Conservation (phyloP, 2,113 vertebrate genomes). For the Herpetotheres cachinnans region DNA sequence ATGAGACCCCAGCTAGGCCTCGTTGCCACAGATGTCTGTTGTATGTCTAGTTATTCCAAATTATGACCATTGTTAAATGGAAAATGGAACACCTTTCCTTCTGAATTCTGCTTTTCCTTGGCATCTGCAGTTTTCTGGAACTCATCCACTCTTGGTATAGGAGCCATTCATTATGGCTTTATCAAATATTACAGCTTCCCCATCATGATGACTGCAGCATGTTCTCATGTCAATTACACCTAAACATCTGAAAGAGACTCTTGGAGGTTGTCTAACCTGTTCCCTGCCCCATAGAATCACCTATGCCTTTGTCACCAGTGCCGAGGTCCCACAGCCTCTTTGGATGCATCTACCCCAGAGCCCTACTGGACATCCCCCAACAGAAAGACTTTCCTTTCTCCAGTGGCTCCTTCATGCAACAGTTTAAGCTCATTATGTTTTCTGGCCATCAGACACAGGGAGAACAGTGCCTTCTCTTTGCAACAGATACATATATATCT, state of each 20-base stretch:
- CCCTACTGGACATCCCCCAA: neutral
- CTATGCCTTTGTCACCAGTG: neutral
- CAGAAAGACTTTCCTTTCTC: neutral
- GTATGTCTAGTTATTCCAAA: neutral
- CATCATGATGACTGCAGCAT: neutral
- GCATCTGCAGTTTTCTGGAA: neutral
- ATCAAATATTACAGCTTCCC: neutral
- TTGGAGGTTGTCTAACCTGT: neutral
- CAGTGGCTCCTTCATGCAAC: neutral
- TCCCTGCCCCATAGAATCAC: neutral
- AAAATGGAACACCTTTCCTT: neutral
- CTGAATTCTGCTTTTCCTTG: neutral
- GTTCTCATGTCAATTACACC: neutral
- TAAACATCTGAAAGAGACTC: neutral
- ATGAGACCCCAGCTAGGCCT: neutral
- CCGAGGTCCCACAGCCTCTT: neutral
- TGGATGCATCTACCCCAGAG: neutral
- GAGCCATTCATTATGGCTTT: neutral
- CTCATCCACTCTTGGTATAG: neutral
- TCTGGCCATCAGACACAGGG: neutral
- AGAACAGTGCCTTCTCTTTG: neutral
- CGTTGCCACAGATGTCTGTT: neutral
- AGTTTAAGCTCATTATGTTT: neutral
- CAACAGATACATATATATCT: neutral
- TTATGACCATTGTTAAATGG: neutral